Conservation (phyloP, 2,797 vertebrate species). For the Australoheros facetus region DNA sequence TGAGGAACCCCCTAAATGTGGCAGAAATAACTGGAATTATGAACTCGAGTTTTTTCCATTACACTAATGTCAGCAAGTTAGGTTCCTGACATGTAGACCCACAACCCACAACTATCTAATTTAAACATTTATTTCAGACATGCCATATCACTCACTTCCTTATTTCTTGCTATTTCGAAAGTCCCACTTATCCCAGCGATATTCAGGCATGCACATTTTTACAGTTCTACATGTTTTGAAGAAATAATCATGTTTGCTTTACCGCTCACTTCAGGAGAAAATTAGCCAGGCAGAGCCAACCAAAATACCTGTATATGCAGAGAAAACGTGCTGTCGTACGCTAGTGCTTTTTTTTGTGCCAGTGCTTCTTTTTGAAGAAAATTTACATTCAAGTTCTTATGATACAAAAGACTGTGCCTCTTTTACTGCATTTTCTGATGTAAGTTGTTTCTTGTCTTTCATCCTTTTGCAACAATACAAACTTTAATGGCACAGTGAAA, state of each 20-base stretch:
- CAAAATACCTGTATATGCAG: neutral
- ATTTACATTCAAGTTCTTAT: neutral
- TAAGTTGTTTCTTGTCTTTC: neutral
- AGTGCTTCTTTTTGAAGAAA: neutral
- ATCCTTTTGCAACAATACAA: too few species aligned
- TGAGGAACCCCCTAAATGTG: neutral
- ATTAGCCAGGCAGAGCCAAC: neutral
- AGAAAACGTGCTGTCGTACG: neutral
- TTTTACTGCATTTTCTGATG: neutral
- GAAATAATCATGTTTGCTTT: neutral
- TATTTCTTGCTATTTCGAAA: neutral
- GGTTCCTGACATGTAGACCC: neutral
- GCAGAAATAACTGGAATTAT: neutral
- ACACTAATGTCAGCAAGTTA: neutral
- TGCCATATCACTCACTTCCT: neutral
- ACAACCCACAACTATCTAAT: neutral
- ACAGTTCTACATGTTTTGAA: neutral
- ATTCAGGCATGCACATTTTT: neutral
- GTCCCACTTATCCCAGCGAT: neutral
- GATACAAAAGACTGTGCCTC: neutral
- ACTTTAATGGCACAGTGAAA: too few species aligned
- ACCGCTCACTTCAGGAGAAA: neutral
- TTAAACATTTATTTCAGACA: neutral
- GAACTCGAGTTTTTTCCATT: neutral
- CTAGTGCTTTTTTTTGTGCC: too few species aligned